Conservation (phyloP, 2,888 invertebrate genomes). For the Pasiphila rectangulata region DNA sequence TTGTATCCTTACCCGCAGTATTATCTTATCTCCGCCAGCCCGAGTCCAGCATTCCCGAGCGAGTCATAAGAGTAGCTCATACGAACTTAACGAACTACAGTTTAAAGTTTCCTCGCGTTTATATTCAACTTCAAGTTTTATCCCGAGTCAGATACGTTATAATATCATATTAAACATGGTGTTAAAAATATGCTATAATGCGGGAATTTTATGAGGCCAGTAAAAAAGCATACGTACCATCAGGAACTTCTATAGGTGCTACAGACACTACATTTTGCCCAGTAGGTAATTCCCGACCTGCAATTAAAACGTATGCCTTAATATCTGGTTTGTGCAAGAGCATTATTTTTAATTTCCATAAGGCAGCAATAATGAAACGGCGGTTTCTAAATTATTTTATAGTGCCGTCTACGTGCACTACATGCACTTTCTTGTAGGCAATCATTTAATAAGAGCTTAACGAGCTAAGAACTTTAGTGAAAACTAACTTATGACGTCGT, state of each 20-base stretch:
- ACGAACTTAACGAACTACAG: constrained; percentile 18
- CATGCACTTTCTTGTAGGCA: constrained; percentile 24
- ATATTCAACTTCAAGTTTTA: constrained; percentile 18
- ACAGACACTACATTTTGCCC: constrained; percentile 77
- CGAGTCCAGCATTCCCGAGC: constrained; percentile 20
- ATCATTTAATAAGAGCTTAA: constrained; percentile 25
- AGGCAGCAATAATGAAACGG: constrained; percentile 23
- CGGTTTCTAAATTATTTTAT: constrained; percentile 30
- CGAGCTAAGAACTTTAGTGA: constrained; percentile 22
- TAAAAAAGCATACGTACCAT: constrained; percentile 59
- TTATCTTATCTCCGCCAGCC: constrained; percentile 19
- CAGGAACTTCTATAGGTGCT: constrained; percentile 74
- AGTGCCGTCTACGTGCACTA: constrained; percentile 15
- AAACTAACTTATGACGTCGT: neutral
- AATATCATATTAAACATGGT: constrained; percentile 3
- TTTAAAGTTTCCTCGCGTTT: constrained; percentile 22
- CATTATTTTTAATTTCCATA: constrained; percentile 28
- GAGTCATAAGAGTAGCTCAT: constrained; percentile 21
- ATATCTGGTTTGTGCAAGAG: constrained; percentile 34
- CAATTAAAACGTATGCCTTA: constrained; percentile 49
- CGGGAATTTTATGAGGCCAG: constrained; percentile 1
- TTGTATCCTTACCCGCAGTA: constrained; percentile 12
- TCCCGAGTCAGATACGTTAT: constrained; percentile 10
- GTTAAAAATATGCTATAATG: constrained; percentile 4
- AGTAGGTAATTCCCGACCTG: constrained; percentile 74